These are phyloP conservation scores for Saccopteryx leptura DNA, from an alignment of 2,113 vertebrate species.

Conservation along the genomic window DNA sequence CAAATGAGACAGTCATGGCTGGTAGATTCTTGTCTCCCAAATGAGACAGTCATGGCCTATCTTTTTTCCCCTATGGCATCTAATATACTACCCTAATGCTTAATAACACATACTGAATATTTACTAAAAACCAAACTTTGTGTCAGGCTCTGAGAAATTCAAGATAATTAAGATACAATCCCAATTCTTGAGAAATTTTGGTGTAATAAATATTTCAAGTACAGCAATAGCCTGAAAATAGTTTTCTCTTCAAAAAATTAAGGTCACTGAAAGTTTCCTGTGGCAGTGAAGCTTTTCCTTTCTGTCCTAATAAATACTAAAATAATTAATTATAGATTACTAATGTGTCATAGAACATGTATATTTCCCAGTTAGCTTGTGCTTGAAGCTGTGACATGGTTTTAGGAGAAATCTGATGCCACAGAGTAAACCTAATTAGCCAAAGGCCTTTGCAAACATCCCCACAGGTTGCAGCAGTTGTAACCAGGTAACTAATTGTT, in stretches of 20 bases:
- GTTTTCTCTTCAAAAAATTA: conserved; percentile 53
- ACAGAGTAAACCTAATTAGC: neutral
- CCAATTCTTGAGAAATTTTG: neutral
- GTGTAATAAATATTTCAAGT: neutral
- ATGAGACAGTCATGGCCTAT: neutral
- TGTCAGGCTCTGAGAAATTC: neutral
- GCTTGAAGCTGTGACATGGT: conserved; percentile 45
- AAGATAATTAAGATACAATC: neutral
- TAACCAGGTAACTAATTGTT: conserved; percentile 38
- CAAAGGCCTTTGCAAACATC: conserved; percentile 11
- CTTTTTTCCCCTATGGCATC: neutral
- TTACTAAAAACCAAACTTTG: conserved; percentile 1
- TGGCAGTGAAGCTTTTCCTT: conserved; percentile 34
- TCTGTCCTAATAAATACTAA: conserved; percentile 59
- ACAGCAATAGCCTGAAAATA: neutral
- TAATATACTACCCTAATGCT: neutral
- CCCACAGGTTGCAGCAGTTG: neutral
- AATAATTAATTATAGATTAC: conserved; percentile 57
- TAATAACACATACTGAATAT: neutral
- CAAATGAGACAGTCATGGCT: neutral
- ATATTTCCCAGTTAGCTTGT: conserved; percentile 46
- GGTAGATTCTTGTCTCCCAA: neutral
- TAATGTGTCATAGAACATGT: conserved; percentile 6
- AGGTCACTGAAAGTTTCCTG: conserved; percentile 45
- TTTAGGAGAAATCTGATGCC: conserved; percentile 63